A percentile compares a stretch with the other conserved stretches of the same genome.
Evolutionary conservation across 2,113 vertebrate species (phyloP).

Genomic region (Gambusia holbrooki): DNA sequence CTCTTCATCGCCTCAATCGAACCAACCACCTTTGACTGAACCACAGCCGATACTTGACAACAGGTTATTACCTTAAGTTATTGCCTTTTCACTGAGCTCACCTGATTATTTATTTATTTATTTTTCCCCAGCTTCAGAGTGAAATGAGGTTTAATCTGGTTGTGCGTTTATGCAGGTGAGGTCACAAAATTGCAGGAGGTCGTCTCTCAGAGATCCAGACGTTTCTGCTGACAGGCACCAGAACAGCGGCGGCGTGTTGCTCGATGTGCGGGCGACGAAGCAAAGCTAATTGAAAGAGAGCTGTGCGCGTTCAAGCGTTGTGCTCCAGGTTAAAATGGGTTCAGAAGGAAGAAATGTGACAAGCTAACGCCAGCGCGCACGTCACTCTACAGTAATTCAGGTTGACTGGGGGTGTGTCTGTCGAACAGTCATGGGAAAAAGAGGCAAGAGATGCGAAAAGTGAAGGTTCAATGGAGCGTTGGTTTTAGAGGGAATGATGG

Average conservation of each 20-base stretch:
- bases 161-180: background rate
- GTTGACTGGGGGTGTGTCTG: background rate
- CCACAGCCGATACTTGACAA: background rate
- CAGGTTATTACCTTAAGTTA: background rate
- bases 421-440: background rate
- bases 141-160: background rate
- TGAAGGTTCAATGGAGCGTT: background rate
- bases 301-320: background rate
- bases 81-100: background rate
- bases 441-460: background rate
- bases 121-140: background rate
- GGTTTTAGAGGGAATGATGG: background rate
- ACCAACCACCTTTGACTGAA: background rate
- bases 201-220: background rate
- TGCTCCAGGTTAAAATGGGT: background rate
- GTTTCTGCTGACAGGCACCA: constrained; percentile 10
- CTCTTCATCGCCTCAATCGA: background rate
- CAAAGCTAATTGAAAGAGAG: constrained; percentile 30
- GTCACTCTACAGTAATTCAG: background rate
- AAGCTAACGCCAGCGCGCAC: background rate
- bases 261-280: constrained; percentile 26
- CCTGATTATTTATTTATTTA: too few relatives aligned
- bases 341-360: background rate
- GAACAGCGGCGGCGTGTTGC: constrained; percentile 9
- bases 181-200: background rate